These are phyloP conservation scores for Enteromius trimaculatus DNA, from an alignment of 2,797 vertebrate species.

Conservation along the genomic window DNA sequence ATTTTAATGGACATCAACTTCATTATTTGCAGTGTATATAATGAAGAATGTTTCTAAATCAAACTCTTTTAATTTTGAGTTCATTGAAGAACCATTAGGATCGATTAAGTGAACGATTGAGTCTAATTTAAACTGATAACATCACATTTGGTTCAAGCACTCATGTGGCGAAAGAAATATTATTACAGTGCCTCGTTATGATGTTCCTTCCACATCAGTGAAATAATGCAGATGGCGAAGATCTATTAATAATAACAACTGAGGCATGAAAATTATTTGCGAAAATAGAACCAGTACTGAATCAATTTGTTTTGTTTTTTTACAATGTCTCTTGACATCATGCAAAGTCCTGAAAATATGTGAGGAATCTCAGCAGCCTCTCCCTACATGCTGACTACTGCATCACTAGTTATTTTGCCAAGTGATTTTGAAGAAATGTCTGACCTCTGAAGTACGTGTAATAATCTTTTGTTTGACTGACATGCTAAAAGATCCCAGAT, in stretches of 20 bases:
- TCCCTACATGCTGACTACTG: slow-evolving; percentile 26
- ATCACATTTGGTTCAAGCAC: not conserved
- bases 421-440: not conserved
- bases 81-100: not conserved
- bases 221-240: not conserved
- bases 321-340: not conserved
- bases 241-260: not conserved
- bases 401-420: not conserved
- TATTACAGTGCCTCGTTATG: not conserved
- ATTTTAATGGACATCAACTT: not conserved
- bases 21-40: not conserved
- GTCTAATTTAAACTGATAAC: not conserved
- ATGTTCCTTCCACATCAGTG: not conserved
- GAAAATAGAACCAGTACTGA: not conserved
- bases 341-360: slow-evolving; percentile 48
- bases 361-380: slow-evolving; percentile 44
- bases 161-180: not conserved
- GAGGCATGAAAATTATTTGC: not conserved
- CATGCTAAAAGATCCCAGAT: not conserved
- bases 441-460: not conserved
- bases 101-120: not conserved
- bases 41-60: not conserved
- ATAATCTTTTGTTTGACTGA: not conserved
- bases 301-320: not conserved
- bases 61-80: not conserved